Conservation (phyloP, 1,140 invertebrate genomes). For the Drusus annulatus region DNA sequence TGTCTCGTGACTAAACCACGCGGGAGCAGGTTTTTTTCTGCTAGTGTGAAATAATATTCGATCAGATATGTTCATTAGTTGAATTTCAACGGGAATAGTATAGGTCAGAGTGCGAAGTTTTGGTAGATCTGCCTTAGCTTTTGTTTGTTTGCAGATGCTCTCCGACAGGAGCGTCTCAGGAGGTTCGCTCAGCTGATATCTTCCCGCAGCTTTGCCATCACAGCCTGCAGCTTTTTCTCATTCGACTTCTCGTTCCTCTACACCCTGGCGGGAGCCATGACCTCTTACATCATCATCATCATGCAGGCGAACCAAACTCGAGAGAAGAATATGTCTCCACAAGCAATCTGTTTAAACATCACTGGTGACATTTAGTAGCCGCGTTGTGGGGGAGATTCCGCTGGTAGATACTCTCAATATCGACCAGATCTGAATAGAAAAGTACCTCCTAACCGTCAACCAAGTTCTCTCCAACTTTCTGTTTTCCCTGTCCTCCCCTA, state of each 20-base stretch:
- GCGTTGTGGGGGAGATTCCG: not conserved
- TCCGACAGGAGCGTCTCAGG: conserved; percentile 12
- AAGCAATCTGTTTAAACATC: not conserved
- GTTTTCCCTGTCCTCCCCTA: too few relatives aligned
- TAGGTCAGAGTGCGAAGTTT: too few relatives aligned
- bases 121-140: too few relatives aligned
- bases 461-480: too few relatives aligned
- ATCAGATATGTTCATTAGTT: too few relatives aligned
- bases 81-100: too few relatives aligned
- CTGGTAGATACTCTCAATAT: too few relatives aligned
- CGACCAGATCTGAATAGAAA: too few relatives aligned
- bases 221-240: conserved; percentile 33
- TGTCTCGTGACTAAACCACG: too few relatives aligned
- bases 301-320: conserved; percentile 13
- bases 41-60: too few relatives aligned
- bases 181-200: not conserved
- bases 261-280: conserved; percentile 9
- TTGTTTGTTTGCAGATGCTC: conserved; percentile 10
- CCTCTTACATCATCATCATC: conserved; percentile 24
- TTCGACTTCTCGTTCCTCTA: conserved; percentile 33
- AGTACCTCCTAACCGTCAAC: too few relatives aligned
- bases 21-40: too few relatives aligned
- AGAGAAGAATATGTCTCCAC: not conserved
- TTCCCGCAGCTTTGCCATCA: conserved; percentile 5
- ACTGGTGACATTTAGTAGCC: not conserved